Percentiles rank a stretch among this genome's conserved stretches.
Evolutionary conservation across 2,113 vertebrate species (phyloP).

Genomic region (Myanophis thanlyinensis): DNA sequence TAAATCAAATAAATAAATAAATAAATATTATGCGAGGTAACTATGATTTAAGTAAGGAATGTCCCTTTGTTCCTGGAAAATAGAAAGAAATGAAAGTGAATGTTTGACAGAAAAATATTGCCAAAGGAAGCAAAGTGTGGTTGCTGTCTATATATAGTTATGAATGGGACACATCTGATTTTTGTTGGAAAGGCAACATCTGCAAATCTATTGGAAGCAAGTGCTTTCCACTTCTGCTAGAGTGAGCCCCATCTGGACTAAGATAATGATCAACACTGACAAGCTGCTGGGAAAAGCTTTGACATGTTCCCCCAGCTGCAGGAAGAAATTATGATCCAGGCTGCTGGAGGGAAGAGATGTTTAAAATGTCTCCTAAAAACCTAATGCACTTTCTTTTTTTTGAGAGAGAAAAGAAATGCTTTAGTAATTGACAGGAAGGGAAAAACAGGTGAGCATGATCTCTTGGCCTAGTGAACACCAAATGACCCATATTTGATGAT

Average conservation of each 20-base stretch:
- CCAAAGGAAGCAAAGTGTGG: not conserved
- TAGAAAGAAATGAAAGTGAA: not conserved
- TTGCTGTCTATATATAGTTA: not conserved
- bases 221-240: conserved; percentile 38
- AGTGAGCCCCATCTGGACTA: conserved; percentile 41
- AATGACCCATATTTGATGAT: conserved; percentile 34
- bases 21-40: no score
- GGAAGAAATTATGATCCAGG: not conserved
- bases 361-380: conserved; percentile 36
- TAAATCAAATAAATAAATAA: no score
- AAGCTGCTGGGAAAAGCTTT: conserved; percentile 29
- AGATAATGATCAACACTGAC: conserved; percentile 48
- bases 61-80: not conserved
- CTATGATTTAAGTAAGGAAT: rapidly evolving
- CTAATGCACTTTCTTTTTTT: not conserved
- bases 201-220: conserved; percentile 16
- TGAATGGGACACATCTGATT: conserved; percentile 1
- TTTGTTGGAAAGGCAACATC: conserved; percentile 9
- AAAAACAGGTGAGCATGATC: conserved; percentile 29
- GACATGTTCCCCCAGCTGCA: conserved; percentile 40
- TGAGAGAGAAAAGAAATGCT: conserved; percentile 35
- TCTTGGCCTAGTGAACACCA: conserved; percentile 18
- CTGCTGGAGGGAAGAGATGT: conserved; percentile 41
- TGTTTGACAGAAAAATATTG: not conserved
- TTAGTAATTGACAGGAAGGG: conserved; percentile 38